Evolutionary conservation across 2,888 invertebrate genomes (phyloP), one percentile per base, ranked within the genome.

Genomic region (Syritta pipiens): DNA sequence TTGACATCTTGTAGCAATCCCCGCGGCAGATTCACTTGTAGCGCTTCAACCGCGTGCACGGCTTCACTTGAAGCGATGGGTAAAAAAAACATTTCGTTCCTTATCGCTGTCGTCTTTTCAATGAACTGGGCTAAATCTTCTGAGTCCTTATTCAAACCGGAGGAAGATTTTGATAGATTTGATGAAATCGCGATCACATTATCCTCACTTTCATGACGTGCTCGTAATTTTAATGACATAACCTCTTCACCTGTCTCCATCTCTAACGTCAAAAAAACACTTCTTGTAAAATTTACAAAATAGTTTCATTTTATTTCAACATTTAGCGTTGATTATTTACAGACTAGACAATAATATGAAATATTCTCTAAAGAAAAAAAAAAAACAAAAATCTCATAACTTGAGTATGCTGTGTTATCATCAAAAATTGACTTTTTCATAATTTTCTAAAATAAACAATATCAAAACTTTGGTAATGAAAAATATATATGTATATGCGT

Each of bases 51-150:
- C 90, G 87, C 0, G 96, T 94, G 85, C 97, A 97, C 0, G 97
- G 97, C 85, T 96, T 95, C 12, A 97, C 92, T 85, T 97, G 96
- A 2, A 97, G 88, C 0, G 95, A n/a, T n/a, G n/a, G n/a, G n/a
- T n/a, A n/a, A n/a, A n/a, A n/a, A n/a, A n/a, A n/a, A n/a, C n/a
- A n/a, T n/a, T n/a, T n/a, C n/a, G n/a, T n/a, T n/a, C n/a, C n/a
- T n/a, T n/a, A n/a, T n/a, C n/a, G n/a, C n/a, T n/a, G n/a, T n/a
- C n/a, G n/a, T n/a, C n/a, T n/a, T n/a, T n/a, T n/a, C n/a, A n/a
- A n/a, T n/a, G n/a, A n/a, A n/a, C n/a, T n/a, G n/a, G n/a, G n/a
- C n/a, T n/a, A n/a, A n/a, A n/a, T n/a, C n/a, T n/a, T n/a, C n/a
- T n/a, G n/a, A n/a, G n/a, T n/a, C n/a, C n/a, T n/a, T n/a, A n/a